Percentiles rank a stretch among this genome's conserved stretches.
Conservation (phyloP, 2,888 invertebrate genomes). For the Lathronympha strigana region DNA sequence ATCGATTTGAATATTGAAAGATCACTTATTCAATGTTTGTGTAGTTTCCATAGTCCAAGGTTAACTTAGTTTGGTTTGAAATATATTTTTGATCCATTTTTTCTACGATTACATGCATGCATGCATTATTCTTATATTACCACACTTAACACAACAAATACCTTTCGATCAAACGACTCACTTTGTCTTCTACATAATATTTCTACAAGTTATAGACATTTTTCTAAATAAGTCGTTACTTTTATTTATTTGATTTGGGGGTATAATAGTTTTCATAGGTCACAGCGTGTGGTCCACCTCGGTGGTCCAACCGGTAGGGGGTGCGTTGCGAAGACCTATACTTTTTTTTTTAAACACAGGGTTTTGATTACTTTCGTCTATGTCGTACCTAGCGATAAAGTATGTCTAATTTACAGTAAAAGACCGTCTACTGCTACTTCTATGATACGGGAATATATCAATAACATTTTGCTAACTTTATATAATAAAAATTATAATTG, state of each 20-base stretch:
- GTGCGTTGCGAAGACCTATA: constrained; percentile 24
- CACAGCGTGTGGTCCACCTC: constrained; percentile 44
- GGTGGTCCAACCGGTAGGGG: constrained; percentile 45
- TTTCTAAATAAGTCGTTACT: constrained; percentile 36
- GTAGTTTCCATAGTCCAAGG: too few relatives aligned
- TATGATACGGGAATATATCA: too few relatives aligned
- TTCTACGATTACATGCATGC: background rate
- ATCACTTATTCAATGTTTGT: too few relatives aligned
- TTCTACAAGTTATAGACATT: constrained; percentile 34
- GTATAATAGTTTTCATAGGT: constrained; percentile 40
- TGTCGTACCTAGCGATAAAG: background rate
- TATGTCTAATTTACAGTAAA: background rate
- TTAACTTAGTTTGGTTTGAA: background rate
- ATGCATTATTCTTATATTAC: background rate
- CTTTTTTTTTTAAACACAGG: constrained; percentile 11
- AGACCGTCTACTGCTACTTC: too few relatives aligned
- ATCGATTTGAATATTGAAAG: too few relatives aligned
- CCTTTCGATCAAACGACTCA: constrained; percentile 21
- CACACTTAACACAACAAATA: constrained; percentile 6
- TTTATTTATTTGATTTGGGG: constrained; percentile 40
- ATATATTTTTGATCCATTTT: background rate
- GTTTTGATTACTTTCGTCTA: background rate
- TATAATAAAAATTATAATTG: too few relatives aligned
- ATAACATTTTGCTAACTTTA: too few relatives aligned
- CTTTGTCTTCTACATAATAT: constrained; percentile 36